Evolutionary conservation across 2,888 invertebrate genomes (phyloP).

Genomic region (Scaptomyza caliginosa): DNA sequence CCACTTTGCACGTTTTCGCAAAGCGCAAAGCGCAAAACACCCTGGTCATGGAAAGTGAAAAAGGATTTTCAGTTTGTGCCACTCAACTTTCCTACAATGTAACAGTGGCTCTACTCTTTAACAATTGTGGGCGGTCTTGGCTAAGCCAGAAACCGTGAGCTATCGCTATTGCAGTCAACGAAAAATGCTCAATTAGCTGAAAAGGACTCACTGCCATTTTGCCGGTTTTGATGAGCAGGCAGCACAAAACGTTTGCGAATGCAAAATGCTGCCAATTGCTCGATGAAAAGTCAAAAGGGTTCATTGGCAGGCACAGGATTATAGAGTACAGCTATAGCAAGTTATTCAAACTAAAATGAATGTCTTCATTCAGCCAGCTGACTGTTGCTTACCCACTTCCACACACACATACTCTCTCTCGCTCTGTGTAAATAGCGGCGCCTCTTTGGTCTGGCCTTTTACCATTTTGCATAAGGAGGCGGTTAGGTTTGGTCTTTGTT

Average conservation of each 20-base stretch:
- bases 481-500: slow-evolving; percentile 22
- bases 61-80: slow-evolving; percentile 65
- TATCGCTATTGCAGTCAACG: slow-evolving; percentile 52
- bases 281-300: slow-evolving; percentile 78
- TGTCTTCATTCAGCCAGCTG: slow-evolving; percentile 62
- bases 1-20: slow-evolving; percentile 80
- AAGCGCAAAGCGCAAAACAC: slow-evolving; percentile 21
- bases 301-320: slow-evolving; percentile 56
- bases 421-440: slow-evolving; percentile 7
- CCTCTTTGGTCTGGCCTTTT: slow-evolving; percentile 42
- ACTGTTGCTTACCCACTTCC: not conserved
- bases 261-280: slow-evolving; percentile 71
- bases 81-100: slow-evolving; percentile 16
- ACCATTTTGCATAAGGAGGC: slow-evolving; percentile 66
- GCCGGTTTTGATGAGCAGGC: slow-evolving; percentile 39
- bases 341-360: slow-evolving; percentile 55
- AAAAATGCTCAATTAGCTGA: slow-evolving; percentile 76
- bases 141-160: slow-evolving; percentile 55
- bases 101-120: slow-evolving; percentile 1
- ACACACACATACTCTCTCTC: no score
- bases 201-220: slow-evolving; percentile 53
- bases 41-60: slow-evolving; percentile 60
- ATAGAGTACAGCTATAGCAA: slow-evolving; percentile 34
- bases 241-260: not conserved
- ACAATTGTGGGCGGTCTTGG: slow-evolving; percentile 23